These are phyloP conservation scores for Recurvirostra avosetta DNA, from an alignment of 2,113 vertebrate genomes.

Conservation along the genomic window DNA sequence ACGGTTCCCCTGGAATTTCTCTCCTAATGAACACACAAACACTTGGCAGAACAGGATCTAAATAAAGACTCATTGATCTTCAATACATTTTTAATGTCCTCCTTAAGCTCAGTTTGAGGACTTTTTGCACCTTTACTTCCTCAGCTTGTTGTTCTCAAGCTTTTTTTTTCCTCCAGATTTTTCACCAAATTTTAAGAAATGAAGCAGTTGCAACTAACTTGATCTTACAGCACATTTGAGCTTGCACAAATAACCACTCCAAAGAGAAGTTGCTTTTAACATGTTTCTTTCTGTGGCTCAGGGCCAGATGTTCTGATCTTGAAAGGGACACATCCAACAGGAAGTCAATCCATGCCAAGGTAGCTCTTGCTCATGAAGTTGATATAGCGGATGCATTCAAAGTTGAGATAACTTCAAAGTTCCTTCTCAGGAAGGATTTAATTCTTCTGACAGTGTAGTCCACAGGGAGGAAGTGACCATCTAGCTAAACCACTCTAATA, in stretches of 20 bases:
- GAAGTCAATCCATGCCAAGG: slow-evolving; percentile 22
- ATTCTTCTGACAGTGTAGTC: not conserved
- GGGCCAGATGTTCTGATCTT: slow-evolving; percentile 23
- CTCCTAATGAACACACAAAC: not conserved
- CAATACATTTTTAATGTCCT: not conserved
- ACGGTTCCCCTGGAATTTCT: not conserved
- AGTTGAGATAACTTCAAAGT: slow-evolving; percentile 30
- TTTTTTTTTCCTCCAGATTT: not conserved
- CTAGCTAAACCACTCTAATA: not conserved
- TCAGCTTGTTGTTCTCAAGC: not conserved
- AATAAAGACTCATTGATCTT: not conserved
- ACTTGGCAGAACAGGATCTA: not conserved
- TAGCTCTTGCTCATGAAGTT: not conserved
- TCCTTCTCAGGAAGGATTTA: slow-evolving; percentile 15
- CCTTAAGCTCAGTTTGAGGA: not conserved
- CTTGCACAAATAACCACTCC: not conserved
- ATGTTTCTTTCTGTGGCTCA: not conserved
- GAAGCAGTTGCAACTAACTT: not conserved
- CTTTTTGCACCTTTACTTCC: not conserved
- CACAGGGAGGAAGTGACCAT: slow-evolving; percentile 20
- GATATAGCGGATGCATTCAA: not conserved
- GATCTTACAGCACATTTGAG: not conserved
- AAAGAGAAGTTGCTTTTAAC: not conserved
- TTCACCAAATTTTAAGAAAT: not conserved
- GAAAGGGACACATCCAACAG: not conserved